A percentile compares a stretch with the other conserved stretches of the same genome.
phyloP scores from a whole-genome alignment of 2,888 invertebrate species.

The Zygothrica quintamaculata region DNA sequence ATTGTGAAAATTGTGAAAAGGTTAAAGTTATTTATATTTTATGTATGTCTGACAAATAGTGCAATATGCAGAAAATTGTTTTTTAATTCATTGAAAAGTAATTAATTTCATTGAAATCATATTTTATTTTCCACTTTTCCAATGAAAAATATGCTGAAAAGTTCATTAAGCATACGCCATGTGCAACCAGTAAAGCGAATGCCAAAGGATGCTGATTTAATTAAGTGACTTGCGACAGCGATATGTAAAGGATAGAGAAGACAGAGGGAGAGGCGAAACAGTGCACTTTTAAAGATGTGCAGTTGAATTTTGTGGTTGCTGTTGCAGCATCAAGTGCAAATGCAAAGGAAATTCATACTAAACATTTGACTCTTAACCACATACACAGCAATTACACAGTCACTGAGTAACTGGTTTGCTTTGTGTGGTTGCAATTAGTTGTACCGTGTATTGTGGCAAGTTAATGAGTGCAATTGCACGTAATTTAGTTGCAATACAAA shows the following conservation, averaged over 20 bases:
- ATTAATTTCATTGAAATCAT: conserved; percentile 18
- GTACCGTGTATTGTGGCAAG: conserved; percentile 37
- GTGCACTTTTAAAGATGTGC: neutral
- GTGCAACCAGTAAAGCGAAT: conserved; percentile 29
- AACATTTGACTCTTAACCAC: neutral
- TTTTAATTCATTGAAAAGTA: conserved; percentile 38
- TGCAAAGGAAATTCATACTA: neutral
- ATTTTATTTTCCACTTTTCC: neutral
- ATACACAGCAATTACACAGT: conserved; percentile 22
- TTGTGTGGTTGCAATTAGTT: conserved; percentile 37
- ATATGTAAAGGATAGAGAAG: neutral
- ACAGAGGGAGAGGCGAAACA: neutral
- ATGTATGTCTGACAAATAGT: no score
- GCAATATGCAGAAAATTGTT: conserved; percentile 16
- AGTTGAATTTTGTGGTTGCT: neutral
- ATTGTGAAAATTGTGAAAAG: neutral
- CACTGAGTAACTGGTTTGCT: conserved; percentile 2
- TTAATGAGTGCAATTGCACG: conserved; percentile 64
- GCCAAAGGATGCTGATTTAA: conserved; percentile 41
- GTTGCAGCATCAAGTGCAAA: neutral
- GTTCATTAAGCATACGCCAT: conserved; percentile 46
- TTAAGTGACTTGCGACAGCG: conserved; percentile 1
- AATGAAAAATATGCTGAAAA: conserved; percentile 9
- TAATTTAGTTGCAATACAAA: conserved; percentile 67
- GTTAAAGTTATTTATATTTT: no score